A percentile compares a stretch with the other conserved stretches of the same genome.
Evolutionary conservation across 1,140 invertebrate species (phyloP).

Genomic region (Elymnias hypermnestra): DNA sequence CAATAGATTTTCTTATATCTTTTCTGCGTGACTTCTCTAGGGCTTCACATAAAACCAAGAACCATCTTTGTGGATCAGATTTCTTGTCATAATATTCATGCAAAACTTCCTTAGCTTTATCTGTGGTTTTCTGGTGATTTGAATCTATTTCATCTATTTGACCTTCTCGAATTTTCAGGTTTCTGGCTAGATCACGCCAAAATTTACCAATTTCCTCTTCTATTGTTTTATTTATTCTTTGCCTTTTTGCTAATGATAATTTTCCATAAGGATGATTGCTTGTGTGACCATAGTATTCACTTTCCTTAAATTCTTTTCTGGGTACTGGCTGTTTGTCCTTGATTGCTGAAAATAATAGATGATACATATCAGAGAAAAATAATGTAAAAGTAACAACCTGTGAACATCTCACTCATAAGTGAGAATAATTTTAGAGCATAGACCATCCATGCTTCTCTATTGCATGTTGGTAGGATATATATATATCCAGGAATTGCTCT

Average conservation of each 20-base stretch:
- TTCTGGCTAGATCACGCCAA: slow-evolving; percentile 76
- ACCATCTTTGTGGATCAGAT: slow-evolving; percentile 55
- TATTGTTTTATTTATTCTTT: slow-evolving; percentile 48
- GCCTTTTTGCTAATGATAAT: slow-evolving; percentile 36
- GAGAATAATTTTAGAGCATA: too few relatives aligned
- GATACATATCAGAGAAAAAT: neutral
- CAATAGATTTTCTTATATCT: slow-evolving; percentile 41
- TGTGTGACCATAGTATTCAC: too few relatives aligned
- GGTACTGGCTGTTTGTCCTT: slow-evolving; percentile 6
- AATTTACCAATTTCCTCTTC: slow-evolving; percentile 68
- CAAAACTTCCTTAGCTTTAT: slow-evolving; percentile 41
- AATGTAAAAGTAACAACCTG: neutral
- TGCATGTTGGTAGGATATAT: too few relatives aligned
- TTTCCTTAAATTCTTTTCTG: slow-evolving; percentile 17
- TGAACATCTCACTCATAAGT: too few relatives aligned
- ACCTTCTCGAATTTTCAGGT: slow-evolving; percentile 70
- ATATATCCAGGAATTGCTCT: too few relatives aligned
- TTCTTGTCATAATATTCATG: slow-evolving; percentile 33
- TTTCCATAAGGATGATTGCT: slow-evolving; percentile 26
- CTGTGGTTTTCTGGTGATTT: slow-evolving; percentile 25
- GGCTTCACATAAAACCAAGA: slow-evolving; percentile 51
- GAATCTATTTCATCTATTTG: slow-evolving; percentile 72
- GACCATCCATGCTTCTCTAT: too few relatives aligned
- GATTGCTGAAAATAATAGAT: slow-evolving; percentile 16
- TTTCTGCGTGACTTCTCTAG: slow-evolving; percentile 50